Percentiles rank a stretch among this genome's conserved stretches.
Evolutionary conservation across 2,113 vertebrate genomes (phyloP).

Genomic region (Ptilonorhynchus violaceus): DNA sequence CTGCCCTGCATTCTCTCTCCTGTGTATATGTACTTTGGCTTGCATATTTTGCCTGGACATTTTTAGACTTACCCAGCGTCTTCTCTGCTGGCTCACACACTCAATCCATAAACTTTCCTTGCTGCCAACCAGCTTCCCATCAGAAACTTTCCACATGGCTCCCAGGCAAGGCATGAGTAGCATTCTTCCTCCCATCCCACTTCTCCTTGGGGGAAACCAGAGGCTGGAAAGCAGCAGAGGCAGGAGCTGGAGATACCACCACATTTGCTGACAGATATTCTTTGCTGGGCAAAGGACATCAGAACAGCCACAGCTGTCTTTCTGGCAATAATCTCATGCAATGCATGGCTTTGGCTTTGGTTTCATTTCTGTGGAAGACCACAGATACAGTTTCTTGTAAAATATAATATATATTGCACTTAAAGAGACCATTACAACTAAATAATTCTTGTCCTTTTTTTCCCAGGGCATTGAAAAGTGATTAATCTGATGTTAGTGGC

Average conservation of each 20-base stretch:
- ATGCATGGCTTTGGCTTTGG: not conserved
- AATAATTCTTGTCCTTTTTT: not conserved
- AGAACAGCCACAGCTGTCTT: not conserved
- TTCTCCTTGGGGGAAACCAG: not conserved
- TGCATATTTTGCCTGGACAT: not conserved
- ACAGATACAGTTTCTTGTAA: not conserved
- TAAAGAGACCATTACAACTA: not conserved
- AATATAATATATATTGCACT: not conserved
- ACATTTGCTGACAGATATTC: not conserved
- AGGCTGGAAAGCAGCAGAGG: not conserved
- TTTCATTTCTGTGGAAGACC: not conserved
- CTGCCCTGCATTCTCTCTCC: conserved; percentile 14
- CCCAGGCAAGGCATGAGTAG: not conserved
- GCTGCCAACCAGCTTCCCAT: conserved; percentile 29
- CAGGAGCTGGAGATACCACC: not conserved
- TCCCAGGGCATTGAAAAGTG: not conserved
- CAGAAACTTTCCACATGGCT: conserved; percentile 21
- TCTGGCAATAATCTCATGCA: not conserved
- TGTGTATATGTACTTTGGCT: not conserved
- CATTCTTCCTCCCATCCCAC: not conserved
- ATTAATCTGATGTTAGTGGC: not conserved
- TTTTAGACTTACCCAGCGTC: conserved; percentile 22
- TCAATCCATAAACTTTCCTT: not conserved
- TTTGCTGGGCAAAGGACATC: not conserved
- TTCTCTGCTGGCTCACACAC: conserved; percentile 10